Evolutionary conservation across 2,113 vertebrate genomes (phyloP).

Genomic region (Corydoras maculifer): DNA sequence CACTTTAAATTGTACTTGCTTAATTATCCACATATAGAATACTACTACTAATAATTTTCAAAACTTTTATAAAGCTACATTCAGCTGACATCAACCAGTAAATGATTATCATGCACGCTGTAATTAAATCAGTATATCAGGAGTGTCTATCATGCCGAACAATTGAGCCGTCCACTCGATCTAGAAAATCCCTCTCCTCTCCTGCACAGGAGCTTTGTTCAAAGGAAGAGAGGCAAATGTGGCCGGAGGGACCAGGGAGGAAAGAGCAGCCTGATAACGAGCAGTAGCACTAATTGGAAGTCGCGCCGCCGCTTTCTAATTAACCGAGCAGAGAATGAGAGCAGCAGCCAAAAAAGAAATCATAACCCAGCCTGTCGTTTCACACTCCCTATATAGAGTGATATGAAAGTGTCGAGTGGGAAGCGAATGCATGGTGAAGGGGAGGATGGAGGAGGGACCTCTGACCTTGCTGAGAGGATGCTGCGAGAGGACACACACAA

Average conservation of each 20-base stretch:
- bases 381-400: background rate
- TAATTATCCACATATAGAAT: no score
- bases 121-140: no score
- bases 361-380: slow-evolving; percentile 19
- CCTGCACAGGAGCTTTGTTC: background rate
- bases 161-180: background rate
- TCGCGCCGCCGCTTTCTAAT: slow-evolving; percentile 48
- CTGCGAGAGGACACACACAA: no score
- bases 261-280: slow-evolving; percentile 56
- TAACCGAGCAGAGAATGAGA: slow-evolving; percentile 49
- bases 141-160: background rate
- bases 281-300: slow-evolving; percentile 61
- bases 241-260: slow-evolving; percentile 48
- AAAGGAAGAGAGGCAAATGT: slow-evolving; percentile 18
- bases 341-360: slow-evolving; percentile 10
- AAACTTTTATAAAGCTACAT: no score
- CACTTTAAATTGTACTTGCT: no score
- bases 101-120: no score
- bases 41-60: no score
- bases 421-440: slow-evolving; percentile 3
- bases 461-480: background rate
- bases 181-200: background rate
- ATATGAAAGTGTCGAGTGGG: background rate
- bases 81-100: no score
- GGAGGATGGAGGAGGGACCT: slow-evolving; percentile 6